Conservation (phyloP, 2,113 vertebrate genomes). For the Pedionomus torquatus region DNA sequence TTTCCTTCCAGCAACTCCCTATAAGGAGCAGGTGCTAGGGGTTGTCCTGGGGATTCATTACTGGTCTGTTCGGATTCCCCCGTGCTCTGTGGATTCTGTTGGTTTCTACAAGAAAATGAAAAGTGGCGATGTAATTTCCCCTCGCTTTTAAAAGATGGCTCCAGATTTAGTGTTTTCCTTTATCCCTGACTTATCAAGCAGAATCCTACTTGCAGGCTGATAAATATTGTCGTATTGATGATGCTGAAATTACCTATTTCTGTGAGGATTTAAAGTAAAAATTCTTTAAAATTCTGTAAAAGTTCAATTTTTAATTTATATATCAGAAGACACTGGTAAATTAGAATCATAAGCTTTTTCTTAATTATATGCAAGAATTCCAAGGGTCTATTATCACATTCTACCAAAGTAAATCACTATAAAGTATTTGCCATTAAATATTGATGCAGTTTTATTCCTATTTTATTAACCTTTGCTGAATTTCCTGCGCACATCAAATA, state of each 20-base stretch:
- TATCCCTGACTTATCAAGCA: not conserved
- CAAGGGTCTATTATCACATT: not conserved
- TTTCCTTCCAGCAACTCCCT: not conserved
- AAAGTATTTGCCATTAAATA: not conserved
- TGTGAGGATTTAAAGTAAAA: not conserved
- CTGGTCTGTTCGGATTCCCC: not conserved
- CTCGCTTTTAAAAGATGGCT: not conserved
- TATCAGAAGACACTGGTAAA: not conserved
- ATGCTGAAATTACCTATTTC: not conserved
- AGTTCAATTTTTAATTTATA: not conserved
- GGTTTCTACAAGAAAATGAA: not conserved
- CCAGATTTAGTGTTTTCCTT: not conserved
- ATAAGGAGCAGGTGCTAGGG: not conserved
- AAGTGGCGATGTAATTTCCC: not conserved
- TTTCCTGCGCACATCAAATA: conserved; percentile 5
- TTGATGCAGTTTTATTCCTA: not conserved
- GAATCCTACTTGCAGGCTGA: not conserved
- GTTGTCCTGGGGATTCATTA: not conserved
- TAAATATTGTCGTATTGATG: not conserved
- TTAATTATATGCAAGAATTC: not conserved
- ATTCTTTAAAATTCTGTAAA: not conserved
- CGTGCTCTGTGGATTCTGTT: not conserved
- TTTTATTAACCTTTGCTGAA: not conserved
- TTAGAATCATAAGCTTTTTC: not conserved
- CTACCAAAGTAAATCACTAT: not conserved